Base-by-base conservation (phyloP, 2,888 invertebrate genomes). In the Sarcophaga rosellei region DNA sequence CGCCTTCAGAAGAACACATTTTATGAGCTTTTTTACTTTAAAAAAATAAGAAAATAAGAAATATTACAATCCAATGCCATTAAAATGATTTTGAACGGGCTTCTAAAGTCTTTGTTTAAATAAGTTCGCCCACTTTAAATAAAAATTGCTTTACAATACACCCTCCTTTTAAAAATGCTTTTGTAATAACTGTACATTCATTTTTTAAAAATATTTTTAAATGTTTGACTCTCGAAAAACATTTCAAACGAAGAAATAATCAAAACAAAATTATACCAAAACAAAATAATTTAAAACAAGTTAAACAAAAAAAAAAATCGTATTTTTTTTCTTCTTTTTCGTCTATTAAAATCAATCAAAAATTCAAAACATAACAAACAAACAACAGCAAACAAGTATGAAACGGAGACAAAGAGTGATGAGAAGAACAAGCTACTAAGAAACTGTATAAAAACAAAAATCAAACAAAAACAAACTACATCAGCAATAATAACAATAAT, bases 141-240 rank as follows among this genome's bases (percentile, higher is more conserved):
- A 6, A 35, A 35, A 35, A 35, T 23, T 35, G 35, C 47, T 47
- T 53, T 17, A 15, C 53, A 53, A 53, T 53, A 4, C 53, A 53
- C 12, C 53, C 12, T 53, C 5, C 17, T 53, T 53, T 53, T 12
- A 17, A 53, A 53, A 53, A 23, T 2, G 59, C 35, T 66, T 77
- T 23, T 77, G 47, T 53, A 73, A 68, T 47, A 78, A 73, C 77
- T 77, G 72, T 77, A 83, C 73, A 66, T 78, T 15, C 53, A 53
- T 53, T 53, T 73, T 53, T n/a, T n/a, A n/a, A 21, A 11, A 65
- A 76, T 72, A 65, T 35, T 35, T 35, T 35, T 35, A 47, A 59
- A 61, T 11, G 4, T 35, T 62, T 66, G 35, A 20, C 77, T 72
- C 61, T 35, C 66, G 23, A 72, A 73, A 23, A 12, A 53, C 53